Base-by-base conservation (phyloP, 2,888 invertebrate species). In the Agrotis segetum region DNA sequence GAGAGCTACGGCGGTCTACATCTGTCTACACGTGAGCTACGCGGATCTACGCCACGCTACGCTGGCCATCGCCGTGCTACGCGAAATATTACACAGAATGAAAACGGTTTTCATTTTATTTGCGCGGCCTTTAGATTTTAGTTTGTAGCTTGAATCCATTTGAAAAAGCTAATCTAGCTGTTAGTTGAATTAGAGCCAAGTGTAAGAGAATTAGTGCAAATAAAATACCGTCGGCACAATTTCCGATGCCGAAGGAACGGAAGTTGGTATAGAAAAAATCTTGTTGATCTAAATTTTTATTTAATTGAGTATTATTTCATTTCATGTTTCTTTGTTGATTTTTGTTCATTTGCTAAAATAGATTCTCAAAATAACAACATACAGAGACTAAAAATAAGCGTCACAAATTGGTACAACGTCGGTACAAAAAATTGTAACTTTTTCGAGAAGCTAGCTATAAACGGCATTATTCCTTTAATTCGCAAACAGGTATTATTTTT, bases 41-140 rank as follows among this genome's bases (percentile, higher is more conserved):
- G 63, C 2, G 49, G 17, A n/a, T 9, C 19, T 62, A 67, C 29
- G 67, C 19, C 16, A 13, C 14, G 17, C 44, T 64, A 64, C 50
- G 63, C 3, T 34, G 17, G 21, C 13, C 19, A 50, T 62, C 29
- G 67, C 19, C 16, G 16, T 13, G 16, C 40, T 64, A 65, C 52
- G 65, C 16, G 46, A 34, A 14, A 46, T 53, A 11, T 11, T 17
- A 29, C n/a, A 5, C 11, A 24, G 19, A 1, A 64, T 19, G 11
- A 19, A 64, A 65, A 16, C 1, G 1, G 11, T 6, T 29, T 7
- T 4, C 3, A 50, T 13, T 44, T 44, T 19, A 14, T 14, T 24
- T 3, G 4, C 16, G 5, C n/a, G 9, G 9, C 16, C 29, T 53
- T 53, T 24, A 7, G 21, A 63, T 29, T 16, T 63, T 16, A 40